Base-by-base conservation (phyloP, 2,113 vertebrate genomes). In the Patagioenas fasciata region DNA sequence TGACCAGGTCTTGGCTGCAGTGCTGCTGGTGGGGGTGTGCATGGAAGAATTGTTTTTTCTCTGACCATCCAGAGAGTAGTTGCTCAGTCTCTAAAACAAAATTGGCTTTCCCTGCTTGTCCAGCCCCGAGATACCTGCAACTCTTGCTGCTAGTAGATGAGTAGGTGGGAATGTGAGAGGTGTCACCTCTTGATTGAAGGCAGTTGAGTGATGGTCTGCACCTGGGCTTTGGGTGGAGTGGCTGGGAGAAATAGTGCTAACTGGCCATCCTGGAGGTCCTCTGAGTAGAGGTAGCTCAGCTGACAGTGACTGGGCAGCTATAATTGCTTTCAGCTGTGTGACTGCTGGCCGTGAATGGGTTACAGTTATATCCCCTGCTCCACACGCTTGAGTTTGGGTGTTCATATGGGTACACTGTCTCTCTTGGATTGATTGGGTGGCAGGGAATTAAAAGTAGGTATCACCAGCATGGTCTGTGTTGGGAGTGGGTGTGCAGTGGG, bases 361-460 rank as follows among this genome's bases (percentile, higher is more conserved):
- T 80, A 5, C 47, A 85, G 48, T 72, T 88, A 23, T 48, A 53
- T 79, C 12, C 26, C 65, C 61, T 91, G 61, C 72, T 86, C 42
- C 0, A 1, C 0, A 1, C 2, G 0, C 44, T 66, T 0, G 2
- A 17, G 4, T 74, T 70, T 70, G 58, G 28, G 9, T 65, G 31
- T 58, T 83, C 44, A 3, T 67, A 7, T 20, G 66, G 36, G 16
- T 32, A 19, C 71, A 18, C 56, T 15, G 19, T 54, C 38, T 48
- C 72, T 74, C 40, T 81, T 64, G 56, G 36, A 34, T 84, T 75
- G 84, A 38, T 8, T 81, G 69, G 50, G 23, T 74, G 25, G 51
- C n/a, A 71, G 25, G 57, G 25, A 78, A n/a, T 54, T 92, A 21
- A 50, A 75, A 84, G 31, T 40, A 47, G 48, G 4, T 51, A 58